phyloP scores from a whole-genome alignment of 1,140 invertebrate genomes.

The Cepaea nemoralis region DNA sequence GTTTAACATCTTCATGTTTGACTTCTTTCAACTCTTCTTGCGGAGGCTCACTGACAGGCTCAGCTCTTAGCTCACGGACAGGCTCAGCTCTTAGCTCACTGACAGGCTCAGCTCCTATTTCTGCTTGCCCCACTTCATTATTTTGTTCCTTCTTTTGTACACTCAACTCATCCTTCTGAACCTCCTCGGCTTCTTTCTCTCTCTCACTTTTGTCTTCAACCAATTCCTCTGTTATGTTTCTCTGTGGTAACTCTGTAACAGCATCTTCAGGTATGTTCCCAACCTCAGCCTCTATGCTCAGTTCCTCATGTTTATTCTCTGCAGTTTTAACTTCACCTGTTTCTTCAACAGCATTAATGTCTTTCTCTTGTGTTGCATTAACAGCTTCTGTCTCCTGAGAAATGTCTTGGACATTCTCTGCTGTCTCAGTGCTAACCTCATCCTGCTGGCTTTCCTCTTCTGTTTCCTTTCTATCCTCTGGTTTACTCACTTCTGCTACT shows the following conservation, averaged over 20 bases:
- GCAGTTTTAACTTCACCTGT: background rate
- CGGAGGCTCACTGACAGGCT: no score
- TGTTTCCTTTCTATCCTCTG: background rate
- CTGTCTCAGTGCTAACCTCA: constrained; percentile 12
- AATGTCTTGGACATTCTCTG: constrained; percentile 7
- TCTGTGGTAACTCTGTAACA: background rate
- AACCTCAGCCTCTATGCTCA: background rate
- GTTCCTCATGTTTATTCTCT: background rate
- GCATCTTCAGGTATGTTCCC: constrained; percentile 18
- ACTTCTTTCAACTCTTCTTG: no score
- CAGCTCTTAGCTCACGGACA: background rate
- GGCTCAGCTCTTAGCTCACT: background rate
- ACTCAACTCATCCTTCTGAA: background rate
- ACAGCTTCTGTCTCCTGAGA: background rate
- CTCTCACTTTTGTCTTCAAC: constrained; percentile 32
- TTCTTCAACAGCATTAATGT: constrained; percentile 14
- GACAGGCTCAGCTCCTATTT: background rate
- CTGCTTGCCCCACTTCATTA: constrained; percentile 16
- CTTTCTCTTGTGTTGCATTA: constrained; percentile 2
- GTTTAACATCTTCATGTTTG: background rate
- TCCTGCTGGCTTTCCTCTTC: constrained; percentile 14
- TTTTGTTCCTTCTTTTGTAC: background rate
- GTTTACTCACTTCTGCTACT: constrained; percentile 7
- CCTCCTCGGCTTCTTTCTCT: background rate
- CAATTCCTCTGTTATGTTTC: constrained; percentile 37